These are phyloP conservation scores for Spheniscus humboldti DNA, from an alignment of 2,797 vertebrate species.

Conservation along the genomic window DNA sequence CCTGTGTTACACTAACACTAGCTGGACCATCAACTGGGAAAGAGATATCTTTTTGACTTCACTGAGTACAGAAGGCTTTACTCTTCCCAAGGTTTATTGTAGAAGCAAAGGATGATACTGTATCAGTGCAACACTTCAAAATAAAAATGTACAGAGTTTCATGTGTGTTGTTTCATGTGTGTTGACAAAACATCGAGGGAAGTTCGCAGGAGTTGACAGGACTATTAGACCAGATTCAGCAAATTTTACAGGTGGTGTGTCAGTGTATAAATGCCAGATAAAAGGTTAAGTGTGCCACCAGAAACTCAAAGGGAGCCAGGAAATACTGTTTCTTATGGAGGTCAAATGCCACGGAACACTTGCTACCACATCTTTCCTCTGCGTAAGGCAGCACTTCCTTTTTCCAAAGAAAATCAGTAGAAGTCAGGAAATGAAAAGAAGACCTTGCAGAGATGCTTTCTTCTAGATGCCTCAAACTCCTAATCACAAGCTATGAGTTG, in stretches of 20 bases:
- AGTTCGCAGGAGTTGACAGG: background rate
- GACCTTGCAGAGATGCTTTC: background rate
- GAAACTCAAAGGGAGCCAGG: background rate
- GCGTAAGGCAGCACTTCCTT: background rate
- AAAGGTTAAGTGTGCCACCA: background rate
- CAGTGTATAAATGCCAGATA: background rate
- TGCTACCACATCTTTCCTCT: background rate
- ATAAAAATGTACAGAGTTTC: background rate
- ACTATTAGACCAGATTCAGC: background rate
- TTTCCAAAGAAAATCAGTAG: background rate
- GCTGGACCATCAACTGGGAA: background rate
- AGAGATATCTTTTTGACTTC: background rate
- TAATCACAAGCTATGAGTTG: background rate
- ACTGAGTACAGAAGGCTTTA: background rate
- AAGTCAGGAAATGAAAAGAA: background rate
- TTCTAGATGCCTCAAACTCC: background rate
- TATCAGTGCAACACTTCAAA: background rate
- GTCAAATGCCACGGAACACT: background rate
- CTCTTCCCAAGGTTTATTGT: background rate
- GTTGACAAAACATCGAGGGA: background rate
- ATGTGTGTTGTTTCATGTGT: background rate
- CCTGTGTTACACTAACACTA: background rate
- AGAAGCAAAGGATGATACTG: background rate
- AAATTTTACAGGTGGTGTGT: background rate
- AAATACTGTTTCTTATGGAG: background rate